Evolutionary conservation across 2,113 vertebrate genomes (phyloP).

Genomic region (Salvelinus alpinus): DNA sequence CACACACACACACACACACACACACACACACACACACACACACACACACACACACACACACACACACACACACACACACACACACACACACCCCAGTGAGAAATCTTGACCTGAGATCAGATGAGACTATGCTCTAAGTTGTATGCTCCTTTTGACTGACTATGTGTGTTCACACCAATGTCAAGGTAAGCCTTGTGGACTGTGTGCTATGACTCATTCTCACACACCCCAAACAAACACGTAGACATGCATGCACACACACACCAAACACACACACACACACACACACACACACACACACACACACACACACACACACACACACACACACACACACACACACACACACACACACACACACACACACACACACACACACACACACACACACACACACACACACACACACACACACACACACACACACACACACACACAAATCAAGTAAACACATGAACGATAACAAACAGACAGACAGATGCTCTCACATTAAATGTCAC

Average conservation of each 20-base stretch:
- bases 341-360: background rate
- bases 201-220: background rate
- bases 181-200: background rate
- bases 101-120: background rate
- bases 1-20: too few species aligned
- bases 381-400: background rate
- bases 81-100: background rate
- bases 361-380: background rate
- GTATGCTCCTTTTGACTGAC: background rate
- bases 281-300: too few species aligned
- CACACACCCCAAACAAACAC: too few species aligned
- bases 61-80: too few species aligned
- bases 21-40: too few species aligned
- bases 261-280: background rate
- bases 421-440: too few species aligned
- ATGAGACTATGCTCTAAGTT: background rate
- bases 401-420: too few species aligned
- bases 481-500: background rate
- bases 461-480: background rate
- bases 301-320: too few species aligned
- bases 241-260: background rate
- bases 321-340: too few species aligned
- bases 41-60: too few species aligned
- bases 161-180: background rate
- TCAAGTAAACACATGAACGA: too few species aligned